Percentiles rank a stretch among this genome's conserved stretches.
These are phyloP conservation scores for Prunella himalayana DNA, from an alignment of 2,113 vertebrate species.

Conservation along the genomic window DNA sequence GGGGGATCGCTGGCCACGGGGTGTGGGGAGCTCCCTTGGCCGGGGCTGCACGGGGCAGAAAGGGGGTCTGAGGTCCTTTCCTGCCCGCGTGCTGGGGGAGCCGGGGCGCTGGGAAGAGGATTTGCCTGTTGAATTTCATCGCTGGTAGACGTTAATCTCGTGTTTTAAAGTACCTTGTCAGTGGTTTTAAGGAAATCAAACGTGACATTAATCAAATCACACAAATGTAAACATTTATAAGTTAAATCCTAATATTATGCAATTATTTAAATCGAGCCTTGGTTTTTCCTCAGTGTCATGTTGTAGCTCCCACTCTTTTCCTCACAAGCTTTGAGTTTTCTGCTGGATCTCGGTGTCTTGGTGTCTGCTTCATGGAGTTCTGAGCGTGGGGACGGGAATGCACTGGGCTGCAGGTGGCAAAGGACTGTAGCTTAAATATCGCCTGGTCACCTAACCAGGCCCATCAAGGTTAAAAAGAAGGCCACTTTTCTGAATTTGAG, in stretches of 20 bases:
- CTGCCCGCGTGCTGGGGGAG: background rate
- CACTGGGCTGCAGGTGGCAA: background rate
- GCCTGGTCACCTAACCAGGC: background rate
- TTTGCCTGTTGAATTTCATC: constrained; percentile 53
- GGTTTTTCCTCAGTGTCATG: background rate
- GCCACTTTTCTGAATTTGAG: accelerated
- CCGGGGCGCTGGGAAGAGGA: background rate
- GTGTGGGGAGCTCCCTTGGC: no score
- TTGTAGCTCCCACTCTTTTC: background rate
- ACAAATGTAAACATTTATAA: constrained; percentile 56
- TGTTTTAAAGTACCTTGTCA: constrained; percentile 31
- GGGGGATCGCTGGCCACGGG: background rate
- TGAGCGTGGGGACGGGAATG: background rate
- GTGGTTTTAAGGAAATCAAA: constrained; percentile 36
- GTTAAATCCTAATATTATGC: constrained; percentile 49
- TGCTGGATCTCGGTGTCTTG: background rate
- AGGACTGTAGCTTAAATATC: background rate
- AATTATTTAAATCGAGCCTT: constrained; percentile 56
- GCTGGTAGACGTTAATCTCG: constrained; percentile 18
- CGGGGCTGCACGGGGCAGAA: background rate
- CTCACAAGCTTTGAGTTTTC: background rate
- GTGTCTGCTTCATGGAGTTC: background rate
- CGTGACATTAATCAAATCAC: constrained; percentile 43
- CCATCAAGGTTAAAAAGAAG: background rate
- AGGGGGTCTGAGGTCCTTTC: background rate